Evolutionary conservation across 2,888 invertebrate genomes (phyloP).

Genomic region (Dorcus hopei): DNA sequence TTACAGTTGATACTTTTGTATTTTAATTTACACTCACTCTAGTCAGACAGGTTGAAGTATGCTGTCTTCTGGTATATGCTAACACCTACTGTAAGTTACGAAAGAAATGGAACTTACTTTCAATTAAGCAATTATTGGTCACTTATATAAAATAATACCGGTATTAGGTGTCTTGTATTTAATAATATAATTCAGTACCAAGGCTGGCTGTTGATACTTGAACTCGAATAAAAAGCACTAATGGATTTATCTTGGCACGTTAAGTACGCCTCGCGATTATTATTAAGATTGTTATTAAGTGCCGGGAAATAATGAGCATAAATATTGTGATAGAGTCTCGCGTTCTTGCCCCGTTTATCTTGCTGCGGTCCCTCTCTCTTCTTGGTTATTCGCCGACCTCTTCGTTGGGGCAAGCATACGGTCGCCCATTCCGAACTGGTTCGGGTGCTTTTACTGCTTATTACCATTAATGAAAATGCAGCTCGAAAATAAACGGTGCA

Average conservation of each 20-base stretch:
- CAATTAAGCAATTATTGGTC: no score
- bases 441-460: background rate
- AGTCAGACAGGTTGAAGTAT: no score
- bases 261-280: constrained; percentile 5
- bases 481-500: background rate
- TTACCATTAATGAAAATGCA: background rate
- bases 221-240: background rate
- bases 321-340: constrained; percentile 1
- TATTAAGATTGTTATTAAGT: constrained; percentile 5
- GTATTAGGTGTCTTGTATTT: background rate
- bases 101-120: no score
- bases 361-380: background rate
- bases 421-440: background rate
- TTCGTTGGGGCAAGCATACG: background rate
- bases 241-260: constrained; percentile 1
- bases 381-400: background rate
- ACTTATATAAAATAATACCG: no score
- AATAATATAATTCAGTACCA: constrained; percentile 1
- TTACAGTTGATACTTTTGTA: no score
- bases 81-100: no score
- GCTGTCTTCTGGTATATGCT: no score
- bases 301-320: constrained; percentile 1
- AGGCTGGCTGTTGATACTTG: background rate
- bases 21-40: no score
- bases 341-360: background rate